Evolutionary conservation across 2,888 invertebrate genomes (phyloP).

Genomic region (Eurois occulta): DNA sequence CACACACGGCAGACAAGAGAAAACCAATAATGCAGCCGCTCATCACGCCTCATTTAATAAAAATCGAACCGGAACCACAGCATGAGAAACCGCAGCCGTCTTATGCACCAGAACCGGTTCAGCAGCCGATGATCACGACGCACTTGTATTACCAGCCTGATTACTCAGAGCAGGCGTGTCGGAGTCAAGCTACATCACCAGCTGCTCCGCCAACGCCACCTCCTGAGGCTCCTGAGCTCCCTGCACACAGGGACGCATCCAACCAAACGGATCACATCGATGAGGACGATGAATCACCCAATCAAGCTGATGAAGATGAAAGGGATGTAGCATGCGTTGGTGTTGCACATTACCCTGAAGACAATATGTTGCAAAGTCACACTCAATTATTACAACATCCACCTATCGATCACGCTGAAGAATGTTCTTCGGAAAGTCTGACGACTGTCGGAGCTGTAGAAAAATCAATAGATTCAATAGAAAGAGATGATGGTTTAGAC

Average conservation of each 20-base stretch:
- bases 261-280: conserved; percentile 95
- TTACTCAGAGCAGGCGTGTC: conserved; percentile 86
- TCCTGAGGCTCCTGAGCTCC: conserved; percentile 89
- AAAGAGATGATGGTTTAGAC: conserved; percentile 83
- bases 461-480: conserved; percentile 85
- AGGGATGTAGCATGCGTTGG: conserved; percentile 87
- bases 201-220: conserved; percentile 90
- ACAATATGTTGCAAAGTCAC: conserved; percentile 73
- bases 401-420: conserved; percentile 83
- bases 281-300: conserved; percentile 92
- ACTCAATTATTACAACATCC: conserved; percentile 71
- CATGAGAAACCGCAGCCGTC: conserved; percentile 85
- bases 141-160: conserved; percentile 91
- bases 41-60: conserved; percentile 91
- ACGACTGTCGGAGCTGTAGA: conserved; percentile 82
- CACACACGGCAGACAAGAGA: conserved; percentile 81
- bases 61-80: conserved; percentile 93
- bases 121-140: conserved; percentile 89
- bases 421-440: conserved; percentile 84
- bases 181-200: conserved; percentile 91
- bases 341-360: conserved; percentile 87
- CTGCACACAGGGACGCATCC: conserved; percentile 94
- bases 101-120: conserved; percentile 87
- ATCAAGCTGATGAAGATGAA: conserved; percentile 87
- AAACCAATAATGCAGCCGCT: conserved; percentile 88